phyloP scores from a whole-genome alignment of 2,797 vertebrate species.

The Amblyraja radiata region DNA sequence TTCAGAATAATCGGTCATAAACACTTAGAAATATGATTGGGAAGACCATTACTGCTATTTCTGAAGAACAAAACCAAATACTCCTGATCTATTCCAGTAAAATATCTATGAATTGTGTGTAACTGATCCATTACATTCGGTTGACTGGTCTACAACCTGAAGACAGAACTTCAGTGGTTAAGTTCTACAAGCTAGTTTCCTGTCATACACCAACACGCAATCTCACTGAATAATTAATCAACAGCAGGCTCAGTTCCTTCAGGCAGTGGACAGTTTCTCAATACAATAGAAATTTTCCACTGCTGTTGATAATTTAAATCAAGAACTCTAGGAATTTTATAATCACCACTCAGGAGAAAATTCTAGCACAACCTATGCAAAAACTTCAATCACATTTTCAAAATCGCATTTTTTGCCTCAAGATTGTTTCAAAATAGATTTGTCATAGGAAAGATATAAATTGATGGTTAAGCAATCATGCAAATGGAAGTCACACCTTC shows the following conservation, averaged over 20 bases:
- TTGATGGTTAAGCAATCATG: not conserved
- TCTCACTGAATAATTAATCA: not conserved
- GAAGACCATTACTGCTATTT: not conserved
- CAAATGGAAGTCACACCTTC: too few relatives aligned
- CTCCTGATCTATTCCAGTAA: not conserved
- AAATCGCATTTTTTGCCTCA: not conserved
- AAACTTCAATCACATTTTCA: not conserved
- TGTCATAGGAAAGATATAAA: not conserved
- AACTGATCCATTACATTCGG: not conserved
- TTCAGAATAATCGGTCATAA: not conserved
- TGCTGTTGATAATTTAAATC: not conserved
- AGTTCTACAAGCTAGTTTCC: not conserved
- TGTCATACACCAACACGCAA: not conserved
- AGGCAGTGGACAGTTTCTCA: not conserved
- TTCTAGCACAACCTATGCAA: too few relatives aligned
- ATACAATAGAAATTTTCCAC: not conserved
- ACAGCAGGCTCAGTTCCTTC: not conserved
- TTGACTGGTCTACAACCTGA: not conserved
- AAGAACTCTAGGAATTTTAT: not conserved
- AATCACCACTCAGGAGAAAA: not conserved
- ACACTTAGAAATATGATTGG: too few relatives aligned
- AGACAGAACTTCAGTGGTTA: conserved; percentile 13
- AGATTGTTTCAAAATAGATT: not conserved
- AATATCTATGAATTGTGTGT: not conserved
- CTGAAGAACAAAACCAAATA: not conserved